Percentiles rank a stretch among this genome's conserved stretches.
These are phyloP conservation scores for Polyergus mexicanus DNA, from an alignment of 1,140 invertebrate species.

Conservation along the genomic window DNA sequence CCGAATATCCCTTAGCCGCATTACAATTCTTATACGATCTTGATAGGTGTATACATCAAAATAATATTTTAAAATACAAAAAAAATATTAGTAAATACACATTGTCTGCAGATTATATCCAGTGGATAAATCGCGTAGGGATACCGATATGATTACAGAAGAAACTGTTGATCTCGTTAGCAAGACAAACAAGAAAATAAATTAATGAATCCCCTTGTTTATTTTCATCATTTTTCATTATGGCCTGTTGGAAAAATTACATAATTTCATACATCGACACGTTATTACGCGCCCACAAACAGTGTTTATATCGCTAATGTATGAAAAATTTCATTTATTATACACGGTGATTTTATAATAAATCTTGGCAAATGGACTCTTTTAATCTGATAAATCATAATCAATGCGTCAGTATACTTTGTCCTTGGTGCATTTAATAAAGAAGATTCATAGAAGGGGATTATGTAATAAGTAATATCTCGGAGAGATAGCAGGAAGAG, in stretches of 20 bases:
- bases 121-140: conserved; percentile 95
- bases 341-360: not conserved
- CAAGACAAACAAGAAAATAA: conserved; percentile 56
- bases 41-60: not conserved
- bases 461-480: no score
- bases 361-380: not conserved
- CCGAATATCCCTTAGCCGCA: not conserved
- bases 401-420: conserved; percentile 4
- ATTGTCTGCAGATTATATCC: conserved; percentile 94
- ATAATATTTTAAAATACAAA: conserved; percentile 1
- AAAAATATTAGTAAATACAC: conserved; percentile 58
- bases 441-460: no score
- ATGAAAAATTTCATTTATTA: conserved; percentile 9
- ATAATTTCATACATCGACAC: not conserved
- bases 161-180: conserved; percentile 58
- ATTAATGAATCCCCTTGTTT: conserved; percentile 46
- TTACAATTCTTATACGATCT: not conserved
- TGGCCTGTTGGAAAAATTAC: not conserved
- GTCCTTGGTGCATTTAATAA: not conserved
- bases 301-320: conserved; percentile 36
- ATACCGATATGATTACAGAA: conserved; percentile 87
- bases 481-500: no score
- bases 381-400: not conserved
- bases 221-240: not conserved
- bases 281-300: not conserved